phyloP scores from a whole-genome alignment of 92 coral and sea anemone genomes.

The Phenganax subtilis region DNA sequence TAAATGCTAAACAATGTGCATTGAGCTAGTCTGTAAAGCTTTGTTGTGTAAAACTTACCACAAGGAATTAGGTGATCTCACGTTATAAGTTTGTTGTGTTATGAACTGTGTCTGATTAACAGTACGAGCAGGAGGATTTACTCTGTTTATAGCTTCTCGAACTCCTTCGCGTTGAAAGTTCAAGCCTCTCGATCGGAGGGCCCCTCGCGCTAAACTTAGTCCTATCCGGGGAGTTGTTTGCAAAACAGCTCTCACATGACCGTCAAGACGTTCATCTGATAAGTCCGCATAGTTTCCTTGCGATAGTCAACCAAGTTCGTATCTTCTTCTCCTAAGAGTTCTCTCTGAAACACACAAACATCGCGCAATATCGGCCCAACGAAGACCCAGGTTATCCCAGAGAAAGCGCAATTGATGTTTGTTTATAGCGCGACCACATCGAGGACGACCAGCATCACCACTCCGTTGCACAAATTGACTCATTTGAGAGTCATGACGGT shows the following conservation, averaged over 20 bases:
- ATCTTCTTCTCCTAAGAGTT: conserved; percentile 3
- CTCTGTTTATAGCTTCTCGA: background rate
- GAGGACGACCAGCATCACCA: conserved; percentile 12
- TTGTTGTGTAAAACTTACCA: background rate
- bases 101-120: background rate
- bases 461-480: too few relatives aligned
- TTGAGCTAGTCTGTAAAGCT: too few relatives aligned
- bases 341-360: background rate
- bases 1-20: too few relatives aligned
- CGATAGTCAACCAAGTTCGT: background rate
- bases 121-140: background rate
- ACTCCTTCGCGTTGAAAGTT: background rate
- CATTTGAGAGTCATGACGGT: too few relatives aligned
- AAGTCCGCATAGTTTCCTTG: background rate
- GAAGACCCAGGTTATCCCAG: conserved; percentile 14
- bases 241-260: background rate
- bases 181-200: background rate
- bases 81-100: background rate
- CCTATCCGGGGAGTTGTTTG: background rate
- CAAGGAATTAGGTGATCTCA: background rate
- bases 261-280: background rate
- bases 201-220: background rate
- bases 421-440: background rate
- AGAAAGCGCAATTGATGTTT: background rate
- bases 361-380: conserved; percentile 10